Base-by-base conservation (phyloP, 2,113 vertebrate genomes). In the Trachemys scripta region DNA sequence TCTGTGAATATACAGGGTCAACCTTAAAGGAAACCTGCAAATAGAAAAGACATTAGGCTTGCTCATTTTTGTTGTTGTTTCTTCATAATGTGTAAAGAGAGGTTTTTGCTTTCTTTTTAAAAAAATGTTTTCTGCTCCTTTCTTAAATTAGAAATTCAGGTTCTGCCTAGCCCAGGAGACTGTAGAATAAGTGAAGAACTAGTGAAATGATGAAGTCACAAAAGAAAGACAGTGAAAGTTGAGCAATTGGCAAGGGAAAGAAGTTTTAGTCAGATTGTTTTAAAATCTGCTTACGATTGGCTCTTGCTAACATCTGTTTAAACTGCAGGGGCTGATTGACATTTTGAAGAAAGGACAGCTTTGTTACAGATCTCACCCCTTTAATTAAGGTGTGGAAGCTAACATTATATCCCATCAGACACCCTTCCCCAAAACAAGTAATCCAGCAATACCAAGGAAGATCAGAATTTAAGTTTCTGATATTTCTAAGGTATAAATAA, bases 11-110 rank as follows among this genome's bases (percentile, higher is more conserved):
- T 0, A 82, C 13, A 38, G 14, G 2, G 7, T 49, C 6, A 88
- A 20, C 2, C 2, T n/a, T 22, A 1, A 27, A 3, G 16, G 13
- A 80, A 72, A 6, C 24, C 2, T 0, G 0, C 17, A 3, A 82
- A 31, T 0, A 1, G 49, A 69, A 1, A 0, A 89, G 5, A 78
- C 4, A 4, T 75, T 59, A 78, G 38, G 3, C 62, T 91, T 81
- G 50, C 78, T 12, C 1, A 5, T 57, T 72, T 53, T 9, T 87
- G 7, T 65, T 65, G 31, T 90, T 85, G 4, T 38, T 92, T 93
- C 84, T 79, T 90, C 19, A n/a, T 88, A 35, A 35, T 29, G 42
- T 49, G 78, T 62, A 90, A 62, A 80, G 8, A 80, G 80, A 57
- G 0, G 0, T 14, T 42, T 50, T 16, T 84, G 76, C n/a, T 9